Percentiles rank a stretch among this genome's conserved stretches.
These are phyloP conservation scores for Latrodectus elegans DNA, from an alignment of 2,888 invertebrate genomes.

Conservation along the genomic window DNA sequence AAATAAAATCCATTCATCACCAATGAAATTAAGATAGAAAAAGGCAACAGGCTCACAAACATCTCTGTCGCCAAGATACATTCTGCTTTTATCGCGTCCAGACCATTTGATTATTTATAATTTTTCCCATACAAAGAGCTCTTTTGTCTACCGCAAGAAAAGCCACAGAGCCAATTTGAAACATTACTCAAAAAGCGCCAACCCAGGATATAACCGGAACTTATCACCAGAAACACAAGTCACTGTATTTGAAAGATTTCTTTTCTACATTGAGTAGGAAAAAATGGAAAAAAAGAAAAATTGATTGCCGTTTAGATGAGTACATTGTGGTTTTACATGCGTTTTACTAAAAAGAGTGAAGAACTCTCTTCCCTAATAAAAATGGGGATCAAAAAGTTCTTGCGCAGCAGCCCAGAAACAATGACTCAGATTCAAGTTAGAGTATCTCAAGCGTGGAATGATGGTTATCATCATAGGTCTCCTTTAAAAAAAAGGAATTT, in stretches of 20 bases:
- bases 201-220: conserved; percentile 22
- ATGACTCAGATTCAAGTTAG: conserved; percentile 38
- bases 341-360: conserved; percentile 1
- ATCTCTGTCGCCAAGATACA: conserved; percentile 56
- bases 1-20: conserved; percentile 57
- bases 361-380: background rate
- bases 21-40: conserved; percentile 3
- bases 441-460: conserved; percentile 32
- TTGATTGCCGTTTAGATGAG: conserved; percentile 7
- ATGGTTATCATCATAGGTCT: conserved; percentile 39
- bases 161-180: conserved; percentile 18
- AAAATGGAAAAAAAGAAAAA: background rate
- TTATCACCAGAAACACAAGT: background rate
- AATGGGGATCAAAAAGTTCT: background rate
- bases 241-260: conserved; percentile 12
- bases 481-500: conserved; percentile 25
- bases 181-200: conserved; percentile 14
- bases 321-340: conserved; percentile 5
- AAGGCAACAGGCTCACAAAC: conserved; percentile 35
- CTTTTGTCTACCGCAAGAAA: conserved; percentile 18
- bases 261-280: background rate
- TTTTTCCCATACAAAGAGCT: conserved; percentile 26
- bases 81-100: conserved; percentile 28
- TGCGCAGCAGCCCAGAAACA: conserved; percentile 33
- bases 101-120: conserved; percentile 58